phyloP scores from a whole-genome alignment of 2,113 vertebrate genomes.

The Bos javanicus region DNA sequence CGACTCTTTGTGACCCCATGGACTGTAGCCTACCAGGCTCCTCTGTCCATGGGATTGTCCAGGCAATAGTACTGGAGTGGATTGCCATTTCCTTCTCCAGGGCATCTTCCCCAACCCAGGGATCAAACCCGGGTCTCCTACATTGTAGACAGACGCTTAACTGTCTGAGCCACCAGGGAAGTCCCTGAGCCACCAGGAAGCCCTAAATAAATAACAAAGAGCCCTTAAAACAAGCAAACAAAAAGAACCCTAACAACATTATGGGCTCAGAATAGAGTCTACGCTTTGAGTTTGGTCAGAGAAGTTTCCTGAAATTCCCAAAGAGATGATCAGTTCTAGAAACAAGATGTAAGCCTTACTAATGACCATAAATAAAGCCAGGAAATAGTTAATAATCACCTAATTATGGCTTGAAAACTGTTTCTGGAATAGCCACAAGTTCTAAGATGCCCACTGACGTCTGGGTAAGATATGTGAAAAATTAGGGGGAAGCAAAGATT shows the following conservation, averaged over 20 bases:
- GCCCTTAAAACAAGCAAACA: not conserved
- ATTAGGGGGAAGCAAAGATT: not conserved
- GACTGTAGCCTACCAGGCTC: not conserved
- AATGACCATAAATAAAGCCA: not conserved
- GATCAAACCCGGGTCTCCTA: rapidly evolving
- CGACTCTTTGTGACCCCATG: not conserved
- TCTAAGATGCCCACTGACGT: not conserved
- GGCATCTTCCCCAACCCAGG: no score
- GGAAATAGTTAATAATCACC: not conserved
- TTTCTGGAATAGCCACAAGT: not conserved
- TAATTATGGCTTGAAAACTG: not conserved
- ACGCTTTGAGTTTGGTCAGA: not conserved
- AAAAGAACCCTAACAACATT: not conserved
- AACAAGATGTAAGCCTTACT: not conserved
- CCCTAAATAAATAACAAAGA: not conserved
- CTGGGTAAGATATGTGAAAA: not conserved
- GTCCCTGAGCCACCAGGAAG: not conserved
- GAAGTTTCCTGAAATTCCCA: not conserved
- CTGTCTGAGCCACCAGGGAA: not conserved
- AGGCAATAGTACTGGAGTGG: not conserved
- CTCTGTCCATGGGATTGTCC: not conserved
- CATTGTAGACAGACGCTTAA: no score
- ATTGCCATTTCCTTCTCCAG: no score
- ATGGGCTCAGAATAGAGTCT: not conserved
- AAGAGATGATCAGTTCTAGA: not conserved